Percentiles rank a stretch among this genome's conserved stretches.
These are phyloP conservation scores for Trissoscelio sp. DNA, from an alignment of 2,888 invertebrate species.

Conservation along the genomic window DNA sequence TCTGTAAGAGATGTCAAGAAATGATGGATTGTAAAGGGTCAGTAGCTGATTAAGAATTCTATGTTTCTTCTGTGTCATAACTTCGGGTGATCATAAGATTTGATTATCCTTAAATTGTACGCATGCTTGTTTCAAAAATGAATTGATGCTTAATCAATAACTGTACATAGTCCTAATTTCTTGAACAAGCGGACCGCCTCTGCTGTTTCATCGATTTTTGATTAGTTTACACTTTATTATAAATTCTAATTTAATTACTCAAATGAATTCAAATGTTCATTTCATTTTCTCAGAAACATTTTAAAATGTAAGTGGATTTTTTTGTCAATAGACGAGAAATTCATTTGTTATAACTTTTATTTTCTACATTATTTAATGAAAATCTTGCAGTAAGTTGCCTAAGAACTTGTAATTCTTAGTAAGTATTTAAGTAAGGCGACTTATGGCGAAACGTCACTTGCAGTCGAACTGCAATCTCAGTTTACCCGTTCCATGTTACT, in stretches of 20 bases:
- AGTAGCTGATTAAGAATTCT: constrained; percentile 21
- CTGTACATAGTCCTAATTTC: not conserved
- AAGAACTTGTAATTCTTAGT: not conserved
- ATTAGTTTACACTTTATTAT: no score
- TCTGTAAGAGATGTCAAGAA: constrained; percentile 12
- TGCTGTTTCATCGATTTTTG: not conserved
- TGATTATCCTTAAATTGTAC: not conserved
- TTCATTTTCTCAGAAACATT: no score
- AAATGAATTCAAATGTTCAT: no score
- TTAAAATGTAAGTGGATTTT: no score
- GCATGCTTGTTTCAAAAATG: not conserved
- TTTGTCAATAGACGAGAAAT: not conserved
- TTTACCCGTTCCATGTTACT: not conserved
- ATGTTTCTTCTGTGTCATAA: not conserved
- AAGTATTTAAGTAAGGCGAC: not conserved
- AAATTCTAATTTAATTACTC: no score
- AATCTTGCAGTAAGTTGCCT: not conserved
- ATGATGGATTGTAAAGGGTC: constrained; percentile 14
- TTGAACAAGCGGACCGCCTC: not conserved
- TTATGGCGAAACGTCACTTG: not conserved
- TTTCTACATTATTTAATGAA: not conserved
- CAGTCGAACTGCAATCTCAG: not conserved
- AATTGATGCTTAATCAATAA: not conserved
- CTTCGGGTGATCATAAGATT: not conserved
- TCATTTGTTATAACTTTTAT: not conserved